These are phyloP conservation scores for Condylostylus longicornis DNA, from an alignment of 1,140 invertebrate genomes.

Conservation along the genomic window DNA sequence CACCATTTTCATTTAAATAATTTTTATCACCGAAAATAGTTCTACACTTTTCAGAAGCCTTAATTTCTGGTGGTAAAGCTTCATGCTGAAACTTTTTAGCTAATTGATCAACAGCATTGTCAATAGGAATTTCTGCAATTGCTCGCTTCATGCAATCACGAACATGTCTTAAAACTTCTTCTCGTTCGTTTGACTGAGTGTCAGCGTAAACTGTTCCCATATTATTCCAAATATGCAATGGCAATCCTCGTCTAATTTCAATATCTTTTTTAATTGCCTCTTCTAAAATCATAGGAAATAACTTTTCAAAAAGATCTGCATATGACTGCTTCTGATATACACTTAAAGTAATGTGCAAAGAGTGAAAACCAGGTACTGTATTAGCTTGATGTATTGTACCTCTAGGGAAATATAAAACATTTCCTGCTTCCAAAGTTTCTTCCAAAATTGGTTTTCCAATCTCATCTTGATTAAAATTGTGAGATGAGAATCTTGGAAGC, in stretches of 20 bases:
- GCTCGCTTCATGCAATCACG: slow-evolving; percentile 46
- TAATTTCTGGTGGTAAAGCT: slow-evolving; percentile 69
- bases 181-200: slow-evolving; percentile 33
- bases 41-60: slow-evolving; percentile 43
- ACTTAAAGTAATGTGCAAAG: slow-evolving; percentile 84
- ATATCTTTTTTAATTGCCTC: slow-evolving; percentile 52
- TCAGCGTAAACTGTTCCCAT: slow-evolving; percentile 53
- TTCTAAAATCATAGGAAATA: slow-evolving; percentile 62
- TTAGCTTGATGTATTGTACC: slow-evolving; percentile 86
- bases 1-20: slow-evolving; percentile 45
- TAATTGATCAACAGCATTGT: slow-evolving; percentile 72
- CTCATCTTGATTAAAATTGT: slow-evolving; percentile 65
- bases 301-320: slow-evolving; percentile 71
- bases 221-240: slow-evolving; percentile 56
- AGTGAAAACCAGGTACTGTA: slow-evolving; percentile 60
- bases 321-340: slow-evolving; percentile 82
- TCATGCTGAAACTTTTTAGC: slow-evolving; percentile 70
- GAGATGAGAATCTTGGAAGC: slow-evolving; percentile 66
- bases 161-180: slow-evolving; percentile 41
- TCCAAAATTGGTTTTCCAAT: slow-evolving; percentile 70
- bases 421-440: slow-evolving; percentile 63
- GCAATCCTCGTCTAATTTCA: slow-evolving; percentile 64
- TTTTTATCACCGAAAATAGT: slow-evolving; percentile 55
- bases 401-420: slow-evolving; percentile 82
- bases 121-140: slow-evolving; percentile 46